These are phyloP conservation scores for Periophthalmodon schlosseri DNA, from an alignment of 2,113 vertebrate genomes.

Conservation along the genomic window DNA sequence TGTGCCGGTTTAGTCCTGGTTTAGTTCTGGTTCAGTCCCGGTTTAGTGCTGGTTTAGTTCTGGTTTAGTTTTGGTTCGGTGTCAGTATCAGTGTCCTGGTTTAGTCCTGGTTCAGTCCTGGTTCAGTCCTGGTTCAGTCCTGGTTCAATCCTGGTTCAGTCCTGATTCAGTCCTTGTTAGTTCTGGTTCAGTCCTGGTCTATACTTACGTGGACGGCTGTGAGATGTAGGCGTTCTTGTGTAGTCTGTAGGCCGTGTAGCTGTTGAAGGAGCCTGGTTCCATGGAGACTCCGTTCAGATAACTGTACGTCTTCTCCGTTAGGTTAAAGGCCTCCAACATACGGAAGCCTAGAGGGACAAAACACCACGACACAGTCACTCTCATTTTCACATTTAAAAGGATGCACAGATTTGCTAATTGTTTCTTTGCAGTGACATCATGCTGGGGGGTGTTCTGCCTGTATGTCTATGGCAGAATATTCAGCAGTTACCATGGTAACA, in stretches of 20 bases:
- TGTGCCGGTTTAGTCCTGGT: background rate
- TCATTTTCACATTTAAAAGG: too few species aligned
- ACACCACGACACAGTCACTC: background rate
- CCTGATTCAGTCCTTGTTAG: background rate
- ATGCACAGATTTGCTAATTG: too few species aligned
- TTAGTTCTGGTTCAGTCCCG: background rate
- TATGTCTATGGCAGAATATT: too few species aligned
- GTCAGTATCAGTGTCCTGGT: too few species aligned
- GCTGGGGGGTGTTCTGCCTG: too few species aligned
- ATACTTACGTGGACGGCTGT: constrained; percentile 88
- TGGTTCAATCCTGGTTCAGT: too few species aligned
- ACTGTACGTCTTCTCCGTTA: constrained; percentile 91
- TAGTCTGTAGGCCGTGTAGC: constrained; percentile 86
- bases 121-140: background rate
- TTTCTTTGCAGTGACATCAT: too few species aligned
- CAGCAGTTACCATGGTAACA: too few species aligned
- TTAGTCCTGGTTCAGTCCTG: too few species aligned
- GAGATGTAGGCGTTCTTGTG: constrained; percentile 90
- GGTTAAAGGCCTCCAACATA: constrained; percentile 96
- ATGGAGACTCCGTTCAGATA: constrained; percentile 88
- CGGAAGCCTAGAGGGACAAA: constrained; percentile 84
- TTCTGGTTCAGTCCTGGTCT: background rate
- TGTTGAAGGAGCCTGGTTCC: constrained; percentile 95
- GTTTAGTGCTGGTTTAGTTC: too few species aligned
- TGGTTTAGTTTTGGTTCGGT: too few species aligned